Conservation (phyloP, 2,113 vertebrate genomes). For the Canis aureus region DNA sequence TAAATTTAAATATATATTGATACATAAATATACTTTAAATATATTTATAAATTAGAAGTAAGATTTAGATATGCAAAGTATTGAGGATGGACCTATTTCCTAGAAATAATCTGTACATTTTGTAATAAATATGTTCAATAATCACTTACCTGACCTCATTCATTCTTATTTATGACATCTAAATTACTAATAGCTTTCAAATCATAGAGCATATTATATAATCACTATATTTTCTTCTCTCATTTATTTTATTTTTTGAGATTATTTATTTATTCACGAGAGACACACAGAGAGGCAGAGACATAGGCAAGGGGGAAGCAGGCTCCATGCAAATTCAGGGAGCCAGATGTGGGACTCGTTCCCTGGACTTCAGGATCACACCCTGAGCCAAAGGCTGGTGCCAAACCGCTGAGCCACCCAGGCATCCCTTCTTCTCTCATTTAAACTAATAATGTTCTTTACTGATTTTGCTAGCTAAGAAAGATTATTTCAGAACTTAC, state of each 20-base stretch:
- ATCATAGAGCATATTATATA: not conserved
- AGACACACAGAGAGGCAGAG: no score
- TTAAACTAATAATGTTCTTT: slow-evolving; percentile 1
- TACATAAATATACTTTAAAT: not conserved
- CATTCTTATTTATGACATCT: slow-evolving; percentile 31
- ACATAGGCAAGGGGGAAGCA: no score
- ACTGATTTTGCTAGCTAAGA: slow-evolving; percentile 15
- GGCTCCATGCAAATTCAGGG: no score
- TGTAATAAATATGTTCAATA: slow-evolving; percentile 25
- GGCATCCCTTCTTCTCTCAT: not conserved
- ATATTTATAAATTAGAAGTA: not conserved
- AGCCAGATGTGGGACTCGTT: no score
- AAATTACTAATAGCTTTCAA: slow-evolving; percentile 18
- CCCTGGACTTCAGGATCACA: no score
- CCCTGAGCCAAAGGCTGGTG: no score
- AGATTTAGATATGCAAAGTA: not conserved
- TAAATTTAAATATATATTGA: not conserved
- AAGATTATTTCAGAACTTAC: not conserved
- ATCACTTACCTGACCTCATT: not conserved
- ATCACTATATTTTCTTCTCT: not conserved
- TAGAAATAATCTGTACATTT: not conserved
- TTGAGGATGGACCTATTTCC: not conserved
- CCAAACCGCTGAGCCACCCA: no score
- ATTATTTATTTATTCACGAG: no score
- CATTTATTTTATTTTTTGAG: not conserved